Base-by-base conservation (phyloP, 2,113 vertebrate species). In the Tichodroma muraria region DNA sequence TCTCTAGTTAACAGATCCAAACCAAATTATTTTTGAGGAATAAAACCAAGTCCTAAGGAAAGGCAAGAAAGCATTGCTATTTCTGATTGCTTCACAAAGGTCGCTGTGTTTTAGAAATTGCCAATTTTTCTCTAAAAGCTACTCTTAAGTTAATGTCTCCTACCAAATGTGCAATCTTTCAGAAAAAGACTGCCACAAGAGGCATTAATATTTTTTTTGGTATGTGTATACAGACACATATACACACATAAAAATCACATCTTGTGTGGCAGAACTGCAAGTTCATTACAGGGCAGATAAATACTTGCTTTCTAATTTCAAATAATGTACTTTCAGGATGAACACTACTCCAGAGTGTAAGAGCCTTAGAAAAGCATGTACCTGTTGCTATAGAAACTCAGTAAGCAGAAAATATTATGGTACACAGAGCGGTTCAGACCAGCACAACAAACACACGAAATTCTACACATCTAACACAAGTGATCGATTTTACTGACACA, bases 311-410 rank as follows among this genome's bases (percentile, higher is more conserved):
- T 72, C 65, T 15, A 47, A 77, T 73, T 45, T 80, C 56, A 85
- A 85, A 64, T 44, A 50, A 63, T 6, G 5, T 33, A 35, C 88
- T 95, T 95, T 94, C 92, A 96, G 94, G 89, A 96, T 86, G 84
- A 90, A 94, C 18, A 69, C 52, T 35, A 64, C 38, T 81, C 53
- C 90, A 88, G 42, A 85, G 60, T 27, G 42, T 38, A 44, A 81
- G 95, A 94, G 49, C 42, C 42, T 60, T 82, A 73, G 49, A 50
- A 84, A 90, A 89, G 9, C 33, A 68, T 0, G 5, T 42, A 89
- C 33, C 30, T 63, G 28, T 52, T 90, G 56, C 68, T 90, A 64
- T 1, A 31, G 83, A 75, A 88, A 90, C 66, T 71, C 88, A 68
- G 6, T 21, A 80, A 69, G 61, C 52, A 92, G 35, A 42, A 91